Conservation (phyloP, 2,797 vertebrate genomes). For the Oreortyx pictus region DNA sequence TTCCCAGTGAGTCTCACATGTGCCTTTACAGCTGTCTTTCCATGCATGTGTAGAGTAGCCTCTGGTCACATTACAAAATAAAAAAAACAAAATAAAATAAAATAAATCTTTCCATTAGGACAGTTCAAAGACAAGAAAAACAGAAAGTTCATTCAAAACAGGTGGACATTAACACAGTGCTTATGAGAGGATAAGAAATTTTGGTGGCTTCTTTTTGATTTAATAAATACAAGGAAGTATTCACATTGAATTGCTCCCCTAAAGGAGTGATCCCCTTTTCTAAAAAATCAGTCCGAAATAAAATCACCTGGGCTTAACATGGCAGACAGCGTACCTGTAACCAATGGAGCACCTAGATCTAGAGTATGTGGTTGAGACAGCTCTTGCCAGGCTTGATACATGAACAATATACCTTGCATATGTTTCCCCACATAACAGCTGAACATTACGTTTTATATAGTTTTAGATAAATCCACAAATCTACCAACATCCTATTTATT, state of each 20-base stretch:
- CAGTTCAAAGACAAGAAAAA: not conserved
- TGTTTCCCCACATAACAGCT: not conserved
- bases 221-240: slow-evolving; percentile 5
- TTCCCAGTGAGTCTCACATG: not conserved
- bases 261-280: not conserved
- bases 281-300: slow-evolving; percentile 18
- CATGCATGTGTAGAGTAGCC: not conserved
- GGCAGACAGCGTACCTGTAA: not conserved
- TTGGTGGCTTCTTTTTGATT: not conserved
- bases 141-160: slow-evolving; percentile 8
- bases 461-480: not conserved
- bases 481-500: not conserved
- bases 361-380: not conserved
- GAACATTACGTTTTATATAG: not conserved
- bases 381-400: not conserved
- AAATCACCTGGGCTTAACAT: not conserved
- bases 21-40: not conserved
- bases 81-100: not conserved
- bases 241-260: not conserved
- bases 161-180: not conserved
- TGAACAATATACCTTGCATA: not conserved
- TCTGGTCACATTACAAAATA: not conserved
- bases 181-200: not conserved
- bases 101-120: not conserved
- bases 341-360: not conserved